Base-by-base conservation (phyloP, 2,888 invertebrate genomes). In the Stomorhina lunata region DNA sequence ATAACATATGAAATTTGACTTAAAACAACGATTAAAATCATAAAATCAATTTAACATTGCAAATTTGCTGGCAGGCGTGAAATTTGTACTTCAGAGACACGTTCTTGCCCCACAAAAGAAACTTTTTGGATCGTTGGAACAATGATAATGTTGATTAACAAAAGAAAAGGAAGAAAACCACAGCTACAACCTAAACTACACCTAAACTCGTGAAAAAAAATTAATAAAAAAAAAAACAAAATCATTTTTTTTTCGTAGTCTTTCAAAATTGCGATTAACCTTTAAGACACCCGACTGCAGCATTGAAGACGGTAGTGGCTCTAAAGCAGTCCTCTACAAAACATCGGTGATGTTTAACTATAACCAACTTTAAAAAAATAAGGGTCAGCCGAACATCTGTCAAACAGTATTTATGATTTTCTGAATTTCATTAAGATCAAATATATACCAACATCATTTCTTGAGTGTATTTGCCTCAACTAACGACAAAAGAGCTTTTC, bases 1-100 rank as follows among this genome's bases (percentile, higher is more conserved):
- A 55, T 45, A 78, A 78, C 59, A 76, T 72, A 76, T 66, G 59
- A 80, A 80, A 68, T 80, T 83, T 85, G 86, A 85, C 86, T 84
- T 79, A 80, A 84, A 85, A 85, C 84, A 84, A 84, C 85, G 85
- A 85, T 86, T 85, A 85, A 86, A 86, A 86, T 86, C 86, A 85
- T 83, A 80, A 84, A 85, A 85, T 84, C 85, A 84, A 86, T 85
- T 86, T 85, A 85, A 79, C 81, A 84, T 86, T 86, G 86, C 86
- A 86, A 88, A 89, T 89, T 71, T 87, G 89, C 89, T 89, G 85
- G 87, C 83, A 89, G 89, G 89, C 89, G 89, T 88, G 86, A 89
- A 89, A 87, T 87, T 86, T 83, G 76, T 69, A 69, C 80, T 71
- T 61, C 20, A 66, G 78, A 72, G 53, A 69, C 78, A 77, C 66